Conservation (phyloP, 2,797 vertebrate genomes). For the Sebastes trivittatus region DNA sequence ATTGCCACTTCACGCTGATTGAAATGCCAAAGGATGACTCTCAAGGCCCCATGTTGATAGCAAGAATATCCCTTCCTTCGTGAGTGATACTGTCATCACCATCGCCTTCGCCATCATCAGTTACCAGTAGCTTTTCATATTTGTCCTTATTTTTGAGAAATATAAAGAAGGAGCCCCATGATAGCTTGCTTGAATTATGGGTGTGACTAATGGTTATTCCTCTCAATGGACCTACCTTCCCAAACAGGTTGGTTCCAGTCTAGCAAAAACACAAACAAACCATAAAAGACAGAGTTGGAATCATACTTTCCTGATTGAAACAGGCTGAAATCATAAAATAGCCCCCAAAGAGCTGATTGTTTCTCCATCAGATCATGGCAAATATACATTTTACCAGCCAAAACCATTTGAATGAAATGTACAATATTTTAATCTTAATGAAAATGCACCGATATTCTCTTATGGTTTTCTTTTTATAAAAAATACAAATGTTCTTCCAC, state of each 20-base stretch:
- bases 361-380: background rate
- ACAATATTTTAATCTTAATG: slow-evolving; percentile 57
- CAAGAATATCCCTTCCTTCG: slow-evolving; percentile 19
- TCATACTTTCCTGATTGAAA: background rate
- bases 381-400: slow-evolving; percentile 4
- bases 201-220: background rate
- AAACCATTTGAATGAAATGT: slow-evolving; percentile 58
- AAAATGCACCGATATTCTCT: slow-evolving; percentile 51
- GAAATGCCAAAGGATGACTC: slow-evolving; percentile 63
- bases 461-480: slow-evolving; percentile 85
- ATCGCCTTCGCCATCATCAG: slow-evolving; percentile 35
- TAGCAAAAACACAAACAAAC: background rate
- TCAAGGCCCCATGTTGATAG: slow-evolving; percentile 28
- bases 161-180: background rate
- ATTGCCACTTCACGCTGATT: slow-evolving; percentile 64
- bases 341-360: background rate
- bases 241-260: background rate
- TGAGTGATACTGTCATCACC: slow-evolving; percentile 25
- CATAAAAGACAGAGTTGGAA: background rate
- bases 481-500: slow-evolving; percentile 88
- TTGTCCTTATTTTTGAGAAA: background rate
- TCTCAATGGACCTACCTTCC: background rate
- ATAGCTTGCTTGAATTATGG: background rate
- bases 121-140: slow-evolving; percentile 18
- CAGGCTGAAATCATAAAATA: background rate